Evolutionary conservation across 2,797 vertebrate genomes (phyloP).

Genomic region (Macrochelys suwanniensis): DNA sequence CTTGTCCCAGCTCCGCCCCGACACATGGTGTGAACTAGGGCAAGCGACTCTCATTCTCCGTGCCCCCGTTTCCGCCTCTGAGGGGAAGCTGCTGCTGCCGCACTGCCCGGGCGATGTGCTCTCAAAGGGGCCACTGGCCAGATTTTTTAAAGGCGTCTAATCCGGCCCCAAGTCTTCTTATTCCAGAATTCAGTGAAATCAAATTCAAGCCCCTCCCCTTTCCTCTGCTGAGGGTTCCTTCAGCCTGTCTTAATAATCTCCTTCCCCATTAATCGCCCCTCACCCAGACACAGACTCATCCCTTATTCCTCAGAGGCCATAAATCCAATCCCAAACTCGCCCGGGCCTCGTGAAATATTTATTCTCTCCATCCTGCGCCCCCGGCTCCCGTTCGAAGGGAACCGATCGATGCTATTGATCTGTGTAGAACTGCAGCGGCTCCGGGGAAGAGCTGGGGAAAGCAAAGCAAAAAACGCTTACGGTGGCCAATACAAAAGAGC

Average conservation of each 20-base stretch:
- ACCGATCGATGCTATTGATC: constrained; percentile 68
- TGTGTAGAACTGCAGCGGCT: constrained; percentile 48
- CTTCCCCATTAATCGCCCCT: not conserved
- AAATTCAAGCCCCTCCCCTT: constrained; percentile 55
- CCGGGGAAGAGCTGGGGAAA: not conserved
- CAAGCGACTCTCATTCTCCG: not conserved
- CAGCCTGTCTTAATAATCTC: constrained; percentile 62
- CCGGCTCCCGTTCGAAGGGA: constrained; percentile 46
- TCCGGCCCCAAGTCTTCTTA: not conserved
- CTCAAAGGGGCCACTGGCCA: not conserved
- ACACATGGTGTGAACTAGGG: not conserved
- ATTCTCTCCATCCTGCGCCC: constrained; percentile 17
- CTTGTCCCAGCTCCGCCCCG: not conserved
- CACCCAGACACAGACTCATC: constrained; percentile 46
- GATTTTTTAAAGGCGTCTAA: not conserved
- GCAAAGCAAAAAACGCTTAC: constrained; percentile 23
- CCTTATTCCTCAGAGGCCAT: constrained; percentile 70
- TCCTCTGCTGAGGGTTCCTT: constrained; percentile 45
- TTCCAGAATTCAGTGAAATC: not conserved
- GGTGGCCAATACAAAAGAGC: constrained; percentile 32
- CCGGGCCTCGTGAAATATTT: constrained; percentile 74
- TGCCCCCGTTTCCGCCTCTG: not conserved
- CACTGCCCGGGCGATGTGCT: not conserved
- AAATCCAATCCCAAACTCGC: constrained; percentile 74
- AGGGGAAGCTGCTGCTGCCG: not conserved